Base-by-base conservation (phyloP, 1,140 invertebrate species). In the Lasioglossum albipes region DNA sequence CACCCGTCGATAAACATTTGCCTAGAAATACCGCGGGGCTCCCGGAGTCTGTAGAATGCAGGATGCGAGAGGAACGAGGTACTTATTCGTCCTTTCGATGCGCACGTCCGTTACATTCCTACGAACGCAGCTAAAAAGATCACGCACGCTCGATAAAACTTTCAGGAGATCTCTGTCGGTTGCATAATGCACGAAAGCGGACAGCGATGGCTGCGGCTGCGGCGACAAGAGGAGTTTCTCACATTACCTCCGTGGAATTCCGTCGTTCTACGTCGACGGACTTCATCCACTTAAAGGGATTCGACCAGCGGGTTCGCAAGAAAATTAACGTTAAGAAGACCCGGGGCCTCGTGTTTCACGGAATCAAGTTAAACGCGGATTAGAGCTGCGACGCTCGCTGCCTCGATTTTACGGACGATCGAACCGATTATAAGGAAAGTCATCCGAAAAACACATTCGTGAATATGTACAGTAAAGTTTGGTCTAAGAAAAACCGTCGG, bases 101-200 rank as follows among this genome's bases (percentile, higher is more conserved):
- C 84, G 61, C 75, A 76, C 78, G 80, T 72, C 69, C 68, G 67
- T 72, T 45, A 74, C 76, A 81, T 86, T 86, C 84, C 49, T 70
- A 80, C 36, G 64, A 31, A 42, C 71, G 71, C 64, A 59, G 72
- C 79, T 72, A 67, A 68, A 45, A 82, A 85, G 81, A 86, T 86
- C 84, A 71, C 76, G 72, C 76, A 85, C 81, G 75, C 81, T 86
- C 81, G 84, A 86, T 86, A 86, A 86, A 86, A 86, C 85, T 85
- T 86, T 86, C 81, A 83, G 27, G 49, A 75, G 66, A 66, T 83
- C 84, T 80, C 85, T 85, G 80, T 75, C 67, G 84, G 81, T 86
- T 86, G 81, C 84, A 86, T 86, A 86, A 86, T 86, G 77, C 77
- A 86, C 70, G 69, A 82, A 86, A 85, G 69, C 69, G 45, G 75